Evolutionary conservation across 2,888 invertebrate species (phyloP), one percentile per base, ranked within the genome.

Genomic region (Drosophila siamana): DNA sequence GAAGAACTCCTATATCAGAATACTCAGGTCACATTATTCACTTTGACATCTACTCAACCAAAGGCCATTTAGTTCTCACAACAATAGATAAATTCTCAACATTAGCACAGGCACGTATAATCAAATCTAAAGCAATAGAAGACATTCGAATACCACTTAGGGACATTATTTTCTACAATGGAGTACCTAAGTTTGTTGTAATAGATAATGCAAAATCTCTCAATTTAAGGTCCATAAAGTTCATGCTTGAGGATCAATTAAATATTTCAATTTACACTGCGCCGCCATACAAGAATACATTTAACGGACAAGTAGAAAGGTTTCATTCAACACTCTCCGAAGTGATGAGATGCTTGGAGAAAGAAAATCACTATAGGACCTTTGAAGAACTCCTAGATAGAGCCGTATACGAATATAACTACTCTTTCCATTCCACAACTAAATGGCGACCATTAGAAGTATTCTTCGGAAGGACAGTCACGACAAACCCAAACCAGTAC

Each of bases 91-190:
- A 43, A 54, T 54, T 54, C 16, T 22, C 28, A 1, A 54, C 43
- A 11, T 11, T 52, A n/a, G 41, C 41, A 6, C 7, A 41, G 11
- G 26, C 16, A 1, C 9, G 15, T 30, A 33, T 43, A 11, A 50
- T 44, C 13, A 44, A 51, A 11, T 51, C 60, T 16, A 36, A 33
- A 33, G 24, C 16, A 36, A 13, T 51, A 44, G 50, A 59, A 15
- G 48, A 59, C 9, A 33, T 59, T 22, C 26, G 40, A 41, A 41
- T n/a, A n/a, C n/a, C n/a, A n/a, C n/a, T n/a, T n/a, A n/a, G n/a
- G n/a, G n/a, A n/a, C n/a, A n/a, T n/a, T n/a, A n/a, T 55, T 2
- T 55, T 55, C 22, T 55, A 44, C 26, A 41, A 19, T 13, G 30
- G 41, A 6, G 54, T 30, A 4, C 41, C 54, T 1, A 54, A 43